Base-by-base conservation (phyloP, 2,113 vertebrate genomes). In the Carlito syrichta region DNA sequence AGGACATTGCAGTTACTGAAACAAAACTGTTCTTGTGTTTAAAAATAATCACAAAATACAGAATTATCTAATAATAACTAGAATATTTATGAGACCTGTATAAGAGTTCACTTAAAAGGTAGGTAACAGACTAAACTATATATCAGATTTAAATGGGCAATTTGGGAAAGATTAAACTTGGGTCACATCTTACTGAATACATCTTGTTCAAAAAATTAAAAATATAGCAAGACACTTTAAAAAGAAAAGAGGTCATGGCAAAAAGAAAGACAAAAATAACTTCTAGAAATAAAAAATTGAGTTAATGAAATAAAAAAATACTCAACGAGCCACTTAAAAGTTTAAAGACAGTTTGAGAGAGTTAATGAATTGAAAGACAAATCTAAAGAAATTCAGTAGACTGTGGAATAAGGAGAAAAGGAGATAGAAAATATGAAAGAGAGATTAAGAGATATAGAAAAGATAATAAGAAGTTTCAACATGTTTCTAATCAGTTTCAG, bases 271-370 rank as follows among this genome's bases (percentile, higher is more conserved):
- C 27, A 32, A 63, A 63, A 63, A 63, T 11, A 63, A 60, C 58
- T 69, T 86, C 40, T 85, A 76, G 40, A 63, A 95, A 68, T 86
- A 35, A 96, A 94, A 85, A 89, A 6, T n/a, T 79, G 62, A 86
- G 27, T 79, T 58, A 68, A 22, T 82, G 22, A 71, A 86, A 86
- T 62, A 0, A 32, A 38, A 79, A 71, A 40, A 85, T 68, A 7
- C 35, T 83, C 60, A 91, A 60, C 48, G 8, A 89, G 27, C 16
- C 48, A 62, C 77, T 91, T 86, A 68, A 81, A 92, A 52, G 22
- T 85, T 89, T 92, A 40, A 56, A 86, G 90, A 71, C n/a, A 54
- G 12, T 32, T 78, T 11, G 82, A 91, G 84, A 79, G 58, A 89
- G 50, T 85, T 74, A 76, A 95, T 35, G 78, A 92, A 22, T 52